Conservation (phyloP, 1,140 invertebrate species). For the Drosophila auraria region DNA sequence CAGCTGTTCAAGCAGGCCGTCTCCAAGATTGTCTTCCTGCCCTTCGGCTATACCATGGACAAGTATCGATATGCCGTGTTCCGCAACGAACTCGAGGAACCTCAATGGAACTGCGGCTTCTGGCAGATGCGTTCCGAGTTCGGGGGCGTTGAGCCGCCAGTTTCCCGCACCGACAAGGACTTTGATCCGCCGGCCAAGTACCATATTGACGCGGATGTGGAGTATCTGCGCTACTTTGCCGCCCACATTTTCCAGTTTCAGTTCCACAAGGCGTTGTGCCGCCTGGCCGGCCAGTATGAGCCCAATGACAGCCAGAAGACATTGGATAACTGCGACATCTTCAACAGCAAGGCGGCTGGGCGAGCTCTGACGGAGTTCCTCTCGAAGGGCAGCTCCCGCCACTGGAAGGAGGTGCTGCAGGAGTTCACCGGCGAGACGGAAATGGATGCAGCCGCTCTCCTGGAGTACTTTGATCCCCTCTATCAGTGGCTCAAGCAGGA, state of each 20-base stretch:
- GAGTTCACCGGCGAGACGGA: constrained; percentile 86
- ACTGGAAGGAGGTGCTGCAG: constrained; percentile 87
- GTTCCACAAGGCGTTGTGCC: constrained; percentile 88
- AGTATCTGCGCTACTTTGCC: constrained; percentile 88
- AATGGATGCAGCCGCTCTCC: constrained; percentile 85
- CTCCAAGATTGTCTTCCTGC: constrained; percentile 88
- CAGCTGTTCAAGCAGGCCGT: constrained; percentile 85
- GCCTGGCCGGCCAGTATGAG: constrained; percentile 86
- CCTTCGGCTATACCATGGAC: constrained; percentile 86
- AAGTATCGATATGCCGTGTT: constrained; percentile 88
- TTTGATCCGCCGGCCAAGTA: constrained; percentile 89
- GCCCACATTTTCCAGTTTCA: constrained; percentile 88
- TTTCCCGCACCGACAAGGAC: constrained; percentile 85
- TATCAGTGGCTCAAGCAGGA: constrained; percentile 83
- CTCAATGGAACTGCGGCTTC: constrained; percentile 87
- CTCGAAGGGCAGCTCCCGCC: constrained; percentile 86
- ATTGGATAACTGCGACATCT: constrained; percentile 88
- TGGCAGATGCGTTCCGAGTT: constrained; percentile 87
- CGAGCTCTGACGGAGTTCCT: constrained; percentile 63
- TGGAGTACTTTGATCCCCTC: constrained; percentile 85
- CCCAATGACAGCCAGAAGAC: constrained; percentile 82
- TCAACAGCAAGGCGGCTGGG: constrained; percentile 85
- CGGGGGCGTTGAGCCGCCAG: constrained; percentile 87
- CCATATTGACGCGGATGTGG: constrained; percentile 87
- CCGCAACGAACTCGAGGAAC: constrained; percentile 85